Percentiles rank a stretch among this genome's conserved stretches.
Evolutionary conservation across 30 jellyfish, hydroid and myxozoan genomes (phyloP).

Genomic region (Clytia hemisphaerica): DNA sequence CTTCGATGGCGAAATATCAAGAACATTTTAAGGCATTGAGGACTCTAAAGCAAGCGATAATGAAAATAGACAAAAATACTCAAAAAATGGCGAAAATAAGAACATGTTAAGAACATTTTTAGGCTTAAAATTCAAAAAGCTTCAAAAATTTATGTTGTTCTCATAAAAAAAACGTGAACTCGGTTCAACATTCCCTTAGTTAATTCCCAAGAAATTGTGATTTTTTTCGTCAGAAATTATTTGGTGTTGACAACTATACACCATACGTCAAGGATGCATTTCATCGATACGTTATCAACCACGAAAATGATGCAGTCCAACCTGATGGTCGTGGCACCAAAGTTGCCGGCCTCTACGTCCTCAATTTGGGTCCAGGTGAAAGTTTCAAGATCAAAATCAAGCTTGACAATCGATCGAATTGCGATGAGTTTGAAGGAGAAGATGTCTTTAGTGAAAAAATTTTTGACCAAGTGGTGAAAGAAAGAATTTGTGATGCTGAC

Average conservation of each 20-base stretch:
- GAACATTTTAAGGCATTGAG: too few relatives aligned
- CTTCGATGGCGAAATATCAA: too few relatives aligned
- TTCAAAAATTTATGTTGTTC: too few relatives aligned
- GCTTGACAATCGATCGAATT: slow-evolving; percentile 15
- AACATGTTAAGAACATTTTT: too few relatives aligned
- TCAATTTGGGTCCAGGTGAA: slow-evolving; percentile 45
- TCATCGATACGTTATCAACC: slow-evolving; percentile 70
- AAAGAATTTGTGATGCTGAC: slow-evolving; percentile 61
- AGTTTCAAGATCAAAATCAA: slow-evolving; percentile 41
- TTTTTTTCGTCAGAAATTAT: slow-evolving; percentile 35
- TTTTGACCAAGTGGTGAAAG: slow-evolving; percentile 45
- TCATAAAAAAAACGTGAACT: too few relatives aligned
- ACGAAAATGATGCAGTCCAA: slow-evolving; percentile 63
- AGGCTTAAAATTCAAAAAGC: too few relatives aligned
- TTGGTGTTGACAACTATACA: slow-evolving; percentile 51
- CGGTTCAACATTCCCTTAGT: too few relatives aligned
- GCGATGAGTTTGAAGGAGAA: not conserved
- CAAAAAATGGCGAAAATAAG: too few relatives aligned
- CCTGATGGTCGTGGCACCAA: slow-evolving; percentile 77
- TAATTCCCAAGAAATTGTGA: too few relatives aligned
- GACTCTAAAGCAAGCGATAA: too few relatives aligned
- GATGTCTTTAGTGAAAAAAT: slow-evolving; percentile 28
- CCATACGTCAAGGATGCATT: slow-evolving; percentile 82
- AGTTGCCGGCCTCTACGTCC: slow-evolving; percentile 66
- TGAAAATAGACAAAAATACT: too few relatives aligned